Base-by-base conservation (phyloP, 2,113 vertebrate species). In the Rana temporaria region DNA sequence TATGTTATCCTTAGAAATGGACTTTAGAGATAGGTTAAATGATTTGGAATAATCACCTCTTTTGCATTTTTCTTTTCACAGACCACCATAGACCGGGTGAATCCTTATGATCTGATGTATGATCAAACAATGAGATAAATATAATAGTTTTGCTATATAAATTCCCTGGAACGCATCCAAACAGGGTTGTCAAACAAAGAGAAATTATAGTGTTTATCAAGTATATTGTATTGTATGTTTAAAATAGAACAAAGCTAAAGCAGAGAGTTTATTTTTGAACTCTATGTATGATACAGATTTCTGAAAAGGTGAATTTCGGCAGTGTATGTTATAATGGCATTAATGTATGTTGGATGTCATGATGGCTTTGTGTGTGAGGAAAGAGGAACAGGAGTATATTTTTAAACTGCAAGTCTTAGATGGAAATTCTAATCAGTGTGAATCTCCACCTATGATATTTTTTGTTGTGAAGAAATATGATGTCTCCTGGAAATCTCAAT, bases 21-120 rank as follows among this genome's bases (percentile, higher is more conserved):
- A 68, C 81, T 68, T 67, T 67, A 57, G 32, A 55, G 30, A 74
- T 38, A 74, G 52, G 76, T 75, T 75, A 75, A 82, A 82, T 82
- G 71, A 48, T 76, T 67, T 76, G 70, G 80, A 75, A 82, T 75
- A 82, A 82, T 82, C 12, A 38, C 62, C 71, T 67, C 22, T 63
- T 67, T 24, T 74, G 30, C n/a, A 74, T 32, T 82, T 82, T 71
- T 38, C 74, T 71, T 38, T 73, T 11, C 9, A 14, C 53, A 38
- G 64, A 42, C 48, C 68, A 57, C 52, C 48, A 66, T 26, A 20
- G 19, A 11, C 53, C 57, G 24, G 26, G 14, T 57, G 71, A 42
- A 73, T 67, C 52, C 30, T 55, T 42, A 62, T 65, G 26, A 24
- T 48, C 57, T 53, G 20, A 81, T 60, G 48, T 68, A 70, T 70